Evolutionary conservation across 2,113 vertebrate species (phyloP).

Genomic region (Phoxinus phoxinus): DNA sequence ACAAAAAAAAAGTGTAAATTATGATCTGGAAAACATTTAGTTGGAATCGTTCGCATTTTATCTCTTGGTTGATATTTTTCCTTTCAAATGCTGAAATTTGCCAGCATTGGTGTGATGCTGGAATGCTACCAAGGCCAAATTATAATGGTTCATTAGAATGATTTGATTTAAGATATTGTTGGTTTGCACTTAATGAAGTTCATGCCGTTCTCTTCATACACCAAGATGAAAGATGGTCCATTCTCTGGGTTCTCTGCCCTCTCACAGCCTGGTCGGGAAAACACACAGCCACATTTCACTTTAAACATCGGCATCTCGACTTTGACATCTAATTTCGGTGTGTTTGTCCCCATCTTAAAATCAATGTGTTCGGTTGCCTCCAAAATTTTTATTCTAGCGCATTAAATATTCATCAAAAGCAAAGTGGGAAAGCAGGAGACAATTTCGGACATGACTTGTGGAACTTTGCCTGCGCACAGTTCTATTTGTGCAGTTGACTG

Average conservation of each 20-base stretch:
- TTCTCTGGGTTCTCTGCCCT: too few relatives aligned
- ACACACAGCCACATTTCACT: slow-evolving; percentile 53
- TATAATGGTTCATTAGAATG: neutral
- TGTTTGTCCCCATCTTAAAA: slow-evolving; percentile 52
- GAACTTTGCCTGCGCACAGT: slow-evolving; percentile 32
- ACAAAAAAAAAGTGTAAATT: neutral
- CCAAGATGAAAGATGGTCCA: neutral
- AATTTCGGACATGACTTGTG: slow-evolving; percentile 44
- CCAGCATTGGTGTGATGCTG: neutral
- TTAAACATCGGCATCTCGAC: slow-evolving; percentile 47
- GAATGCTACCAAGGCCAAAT: neutral
- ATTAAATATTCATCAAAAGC: slow-evolving; percentile 64
- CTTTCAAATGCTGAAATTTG: neutral
- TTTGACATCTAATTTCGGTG: slow-evolving; percentile 49
- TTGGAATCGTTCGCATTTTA: neutral
- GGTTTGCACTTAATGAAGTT: neutral
- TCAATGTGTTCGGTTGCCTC: slow-evolving; percentile 52
- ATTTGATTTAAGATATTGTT: neutral
- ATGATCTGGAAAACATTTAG: neutral
- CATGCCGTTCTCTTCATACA: neutral
- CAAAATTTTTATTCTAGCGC: slow-evolving; percentile 46
- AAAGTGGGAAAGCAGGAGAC: slow-evolving; percentile 15
- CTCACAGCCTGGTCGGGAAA: slow-evolving; percentile 8
- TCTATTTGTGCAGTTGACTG: slow-evolving; percentile 49
- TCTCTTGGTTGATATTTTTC: neutral